Base-by-base conservation (phyloP, 2,888 invertebrate genomes). In the Eupithecia tripunctaria region DNA sequence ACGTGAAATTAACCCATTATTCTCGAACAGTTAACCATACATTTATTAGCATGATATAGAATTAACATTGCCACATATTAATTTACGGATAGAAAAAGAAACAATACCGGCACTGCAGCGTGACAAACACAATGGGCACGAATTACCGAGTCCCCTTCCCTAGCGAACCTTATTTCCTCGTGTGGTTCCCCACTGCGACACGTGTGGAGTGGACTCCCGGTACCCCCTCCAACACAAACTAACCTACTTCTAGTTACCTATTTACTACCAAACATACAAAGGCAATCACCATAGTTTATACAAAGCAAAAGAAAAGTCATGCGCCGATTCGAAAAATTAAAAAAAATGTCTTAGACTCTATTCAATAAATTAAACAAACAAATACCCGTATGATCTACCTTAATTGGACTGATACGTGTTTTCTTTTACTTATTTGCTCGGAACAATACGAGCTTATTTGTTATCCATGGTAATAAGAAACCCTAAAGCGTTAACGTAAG, bases 151-250 rank as follows among this genome's bases (percentile, higher is more conserved):
- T 73, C 75, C 75, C 73, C 73, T 75, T 75, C 70, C 73, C 67
- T 47, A 73, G 47, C 62, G 71, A 75, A 68, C 73, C 73, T 68
- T 77, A 70, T 74, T 74, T 74, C 73, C 74, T 70, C 73, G 70
- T 74, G 7, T 73, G 72, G 47, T 63, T 67, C 68, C 77, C 75
- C 76, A 74, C 72, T 67, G 75, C 67, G 74, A 73, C 77, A 76
- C 77, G 74, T 74, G 75, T 72, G 32, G 51, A 56, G 75, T 72
- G 32, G 51, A 56, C 72, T 73, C 69, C 74, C 71, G 63, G 27
- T 75, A 41, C 75, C 73, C 56, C 78, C 76, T 70, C 72, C 65
- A 62, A 43, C 67, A 51, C 51, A 73, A 68, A 72, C 76, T 74
- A 76, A 73, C 74, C 56, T 67, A 70, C 64, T 69, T 74, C 68